phyloP scores from a whole-genome alignment of 2,113 vertebrate species.

The Eulemur macaco region DNA sequence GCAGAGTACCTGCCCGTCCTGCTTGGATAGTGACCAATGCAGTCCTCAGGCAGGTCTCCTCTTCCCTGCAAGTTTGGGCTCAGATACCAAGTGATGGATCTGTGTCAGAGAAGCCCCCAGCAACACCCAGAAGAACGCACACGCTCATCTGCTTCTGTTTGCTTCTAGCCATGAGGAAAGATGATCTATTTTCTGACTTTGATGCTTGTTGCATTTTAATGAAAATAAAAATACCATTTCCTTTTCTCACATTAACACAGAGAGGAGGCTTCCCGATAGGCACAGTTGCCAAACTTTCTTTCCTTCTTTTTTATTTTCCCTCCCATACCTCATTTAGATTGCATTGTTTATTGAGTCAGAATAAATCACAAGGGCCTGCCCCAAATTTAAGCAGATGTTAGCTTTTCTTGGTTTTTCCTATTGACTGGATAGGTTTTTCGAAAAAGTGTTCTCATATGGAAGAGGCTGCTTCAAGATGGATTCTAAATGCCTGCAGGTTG shows the following conservation, averaged over 20 bases:
- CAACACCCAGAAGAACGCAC: constrained; percentile 28
- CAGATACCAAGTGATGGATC: background rate
- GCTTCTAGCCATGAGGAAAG: constrained; percentile 58
- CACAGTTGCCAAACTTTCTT: constrained; percentile 65
- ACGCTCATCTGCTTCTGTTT: constrained; percentile 53
- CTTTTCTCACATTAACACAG: constrained; percentile 68
- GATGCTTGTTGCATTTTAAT: constrained; percentile 73
- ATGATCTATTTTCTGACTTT: constrained; percentile 71
- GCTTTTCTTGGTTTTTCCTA: background rate
- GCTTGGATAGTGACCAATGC: background rate
- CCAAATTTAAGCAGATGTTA: constrained; percentile 33
- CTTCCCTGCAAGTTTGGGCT: background rate
- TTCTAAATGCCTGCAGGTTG: background rate
- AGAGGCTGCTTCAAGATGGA: background rate
- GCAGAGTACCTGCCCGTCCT: background rate
- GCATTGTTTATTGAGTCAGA: constrained; percentile 59
- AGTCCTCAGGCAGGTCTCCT: background rate
- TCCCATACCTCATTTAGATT: background rate
- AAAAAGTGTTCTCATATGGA: background rate
- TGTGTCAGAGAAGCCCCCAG: background rate
- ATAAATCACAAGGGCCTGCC: constrained; percentile 54
- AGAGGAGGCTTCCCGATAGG: constrained; percentile 53
- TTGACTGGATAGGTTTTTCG: background rate
- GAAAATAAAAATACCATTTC: constrained; percentile 76
- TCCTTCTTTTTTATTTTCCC: constrained; percentile 18